These are phyloP conservation scores for Cephus rjabovi DNA, from an alignment of 2,888 invertebrate genomes.

Conservation along the genomic window DNA sequence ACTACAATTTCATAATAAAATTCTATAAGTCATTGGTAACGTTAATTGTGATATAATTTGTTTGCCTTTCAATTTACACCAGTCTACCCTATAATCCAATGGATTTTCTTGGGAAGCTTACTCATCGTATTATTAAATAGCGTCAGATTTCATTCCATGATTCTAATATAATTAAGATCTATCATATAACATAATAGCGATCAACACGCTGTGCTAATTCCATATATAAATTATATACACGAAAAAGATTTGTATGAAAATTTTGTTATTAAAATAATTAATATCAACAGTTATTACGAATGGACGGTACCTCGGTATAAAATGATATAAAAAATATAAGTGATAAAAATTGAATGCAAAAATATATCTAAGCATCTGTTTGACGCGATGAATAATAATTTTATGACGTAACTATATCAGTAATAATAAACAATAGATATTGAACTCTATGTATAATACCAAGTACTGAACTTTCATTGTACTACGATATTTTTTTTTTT, in stretches of 20 bases:
- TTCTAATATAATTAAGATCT: constrained; percentile 20
- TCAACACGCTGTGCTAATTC: neutral
- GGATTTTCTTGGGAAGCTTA: constrained; percentile 19
- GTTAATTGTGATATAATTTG: too few relatives aligned
- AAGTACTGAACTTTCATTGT: neutral
- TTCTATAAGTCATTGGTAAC: too few relatives aligned
- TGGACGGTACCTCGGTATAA: too few relatives aligned
- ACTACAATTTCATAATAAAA: too few relatives aligned
- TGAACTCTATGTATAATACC: neutral
- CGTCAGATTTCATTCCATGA: constrained; percentile 16
- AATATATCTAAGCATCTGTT: too few relatives aligned
- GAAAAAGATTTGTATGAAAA: neutral
- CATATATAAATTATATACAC: neutral
- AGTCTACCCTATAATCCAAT: constrained; percentile 1
- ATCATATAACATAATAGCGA: too few relatives aligned
- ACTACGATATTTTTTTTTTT: neutral
- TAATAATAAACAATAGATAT: neutral
- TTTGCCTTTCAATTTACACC: too few relatives aligned
- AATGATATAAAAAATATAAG: too few relatives aligned
- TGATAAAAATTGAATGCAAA: neutral
- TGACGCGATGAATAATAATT: too few relatives aligned
- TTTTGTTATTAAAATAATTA: neutral
- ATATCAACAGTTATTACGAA: too few relatives aligned
- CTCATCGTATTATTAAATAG: constrained; percentile 21
- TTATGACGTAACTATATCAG: too few relatives aligned